A percentile compares a stretch with the other conserved stretches of the same genome.
Evolutionary conservation across 2,797 vertebrate genomes (phyloP).

Genomic region (Clarias fuscus): DNA sequence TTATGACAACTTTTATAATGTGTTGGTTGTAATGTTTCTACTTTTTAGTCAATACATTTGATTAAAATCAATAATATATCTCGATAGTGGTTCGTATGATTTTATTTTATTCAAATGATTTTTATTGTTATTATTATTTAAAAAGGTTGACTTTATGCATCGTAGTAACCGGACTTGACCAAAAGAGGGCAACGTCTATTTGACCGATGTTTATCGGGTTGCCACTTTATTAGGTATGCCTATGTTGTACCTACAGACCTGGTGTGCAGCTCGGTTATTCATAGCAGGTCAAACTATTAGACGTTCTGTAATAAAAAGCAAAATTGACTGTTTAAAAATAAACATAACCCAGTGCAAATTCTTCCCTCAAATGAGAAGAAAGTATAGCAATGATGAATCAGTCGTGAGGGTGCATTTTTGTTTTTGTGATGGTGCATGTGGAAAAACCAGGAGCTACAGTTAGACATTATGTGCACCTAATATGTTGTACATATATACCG

Average conservation of each 20-base stretch:
- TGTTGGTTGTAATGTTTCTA: constrained; percentile 15
- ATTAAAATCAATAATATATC: constrained; percentile 40
- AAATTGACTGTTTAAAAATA: background rate
- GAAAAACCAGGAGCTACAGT: background rate
- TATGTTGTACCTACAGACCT: background rate
- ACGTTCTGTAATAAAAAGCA: too few relatives aligned
- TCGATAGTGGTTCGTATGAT: background rate
- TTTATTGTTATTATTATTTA: background rate
- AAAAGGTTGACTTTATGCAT: background rate
- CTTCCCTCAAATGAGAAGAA: background rate
- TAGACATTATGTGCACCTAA: background rate
- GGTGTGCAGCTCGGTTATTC: background rate
- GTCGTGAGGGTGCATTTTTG: background rate
- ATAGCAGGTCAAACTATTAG: background rate
- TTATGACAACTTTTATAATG: constrained; percentile 3
- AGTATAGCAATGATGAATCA: background rate
- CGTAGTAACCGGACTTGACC: constrained; percentile 25
- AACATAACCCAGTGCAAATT: background rate
- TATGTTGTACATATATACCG: background rate
- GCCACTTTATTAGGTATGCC: background rate
- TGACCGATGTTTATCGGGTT: background rate
- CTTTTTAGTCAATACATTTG: constrained; percentile 10
- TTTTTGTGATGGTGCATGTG: background rate
- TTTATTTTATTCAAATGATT: background rate
- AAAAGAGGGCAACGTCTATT: constrained; percentile 42